Evolutionary conservation across 2,888 invertebrate species (phyloP).

Genomic region (Drosophila buzzatii): DNA sequence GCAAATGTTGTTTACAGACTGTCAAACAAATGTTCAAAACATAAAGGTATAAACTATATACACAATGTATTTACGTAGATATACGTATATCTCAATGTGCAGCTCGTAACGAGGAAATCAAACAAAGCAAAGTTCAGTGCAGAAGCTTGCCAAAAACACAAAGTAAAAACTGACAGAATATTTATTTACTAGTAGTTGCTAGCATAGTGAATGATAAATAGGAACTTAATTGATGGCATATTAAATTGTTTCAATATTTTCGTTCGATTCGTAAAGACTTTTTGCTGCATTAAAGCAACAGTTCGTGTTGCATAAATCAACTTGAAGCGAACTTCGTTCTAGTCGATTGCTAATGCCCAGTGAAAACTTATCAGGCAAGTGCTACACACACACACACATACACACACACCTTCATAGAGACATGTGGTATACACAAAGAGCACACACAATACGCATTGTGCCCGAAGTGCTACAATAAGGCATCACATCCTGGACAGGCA

Average conservation of each 20-base stretch:
- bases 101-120: constrained; percentile 27
- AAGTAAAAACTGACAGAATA: constrained; percentile 6
- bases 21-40: constrained; percentile 39
- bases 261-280: not conserved
- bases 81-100: not conserved
- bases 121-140: constrained; percentile 40
- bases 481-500: constrained; percentile 57
- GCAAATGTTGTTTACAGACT: constrained; percentile 52
- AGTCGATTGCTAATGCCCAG: constrained; percentile 23
- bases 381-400: not conserved
- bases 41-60: constrained; percentile 47
- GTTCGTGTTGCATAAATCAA: not conserved
- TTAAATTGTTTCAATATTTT: not conserved
- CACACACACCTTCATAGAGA: not conserved
- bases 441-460: constrained; percentile 39
- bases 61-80: not conserved
- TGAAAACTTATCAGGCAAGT: constrained; percentile 17
- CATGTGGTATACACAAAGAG: constrained; percentile 20
- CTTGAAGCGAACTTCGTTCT: not conserved
- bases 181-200: constrained; percentile 15
- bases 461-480: constrained; percentile 58
- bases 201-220: not conserved
- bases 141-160: constrained; percentile 22
- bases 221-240: constrained; percentile 1
- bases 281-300: constrained; percentile 2